These are phyloP conservation scores for Heterocephalus glaber DNA, from an alignment of 2,113 vertebrate genomes.

Conservation along the genomic window DNA sequence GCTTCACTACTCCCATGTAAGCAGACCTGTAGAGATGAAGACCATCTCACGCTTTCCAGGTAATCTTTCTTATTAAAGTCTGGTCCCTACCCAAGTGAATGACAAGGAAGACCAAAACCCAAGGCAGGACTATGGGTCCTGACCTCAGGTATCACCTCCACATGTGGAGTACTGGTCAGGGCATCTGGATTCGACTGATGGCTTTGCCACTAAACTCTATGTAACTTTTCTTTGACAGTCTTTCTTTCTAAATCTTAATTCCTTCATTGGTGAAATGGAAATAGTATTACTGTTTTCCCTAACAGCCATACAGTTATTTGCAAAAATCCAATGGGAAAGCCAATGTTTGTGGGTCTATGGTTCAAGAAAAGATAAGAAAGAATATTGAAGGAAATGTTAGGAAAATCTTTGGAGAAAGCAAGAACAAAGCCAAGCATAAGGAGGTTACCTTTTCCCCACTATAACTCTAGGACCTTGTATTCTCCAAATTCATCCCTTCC, in stretches of 20 bases:
- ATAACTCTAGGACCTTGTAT: neutral
- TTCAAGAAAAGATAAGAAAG: neutral
- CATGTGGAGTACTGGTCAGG: neutral
- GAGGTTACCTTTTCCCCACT: neutral
- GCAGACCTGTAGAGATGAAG: neutral
- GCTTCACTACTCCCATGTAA: accelerated
- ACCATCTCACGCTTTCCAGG: neutral
- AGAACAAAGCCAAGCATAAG: neutral
- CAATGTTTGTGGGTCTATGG: neutral
- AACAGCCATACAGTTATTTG: neutral
- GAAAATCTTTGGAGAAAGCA: neutral
- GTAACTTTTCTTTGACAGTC: neutral
- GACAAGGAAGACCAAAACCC: neutral
- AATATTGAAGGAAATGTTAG: neutral
- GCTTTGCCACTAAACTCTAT: neutral
- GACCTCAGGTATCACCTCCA: neutral
- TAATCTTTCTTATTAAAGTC: slow-evolving; percentile 29
- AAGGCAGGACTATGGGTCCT: neutral
- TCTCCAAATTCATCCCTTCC: neutral
- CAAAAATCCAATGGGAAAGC: neutral
- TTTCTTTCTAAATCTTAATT: neutral
- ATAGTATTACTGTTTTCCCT: neutral
- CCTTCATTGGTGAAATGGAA: neutral
- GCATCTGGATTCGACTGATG: neutral
- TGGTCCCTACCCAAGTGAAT: neutral